phyloP scores from a whole-genome alignment of 2,113 vertebrate species.

The Hiodon alosoides region DNA sequence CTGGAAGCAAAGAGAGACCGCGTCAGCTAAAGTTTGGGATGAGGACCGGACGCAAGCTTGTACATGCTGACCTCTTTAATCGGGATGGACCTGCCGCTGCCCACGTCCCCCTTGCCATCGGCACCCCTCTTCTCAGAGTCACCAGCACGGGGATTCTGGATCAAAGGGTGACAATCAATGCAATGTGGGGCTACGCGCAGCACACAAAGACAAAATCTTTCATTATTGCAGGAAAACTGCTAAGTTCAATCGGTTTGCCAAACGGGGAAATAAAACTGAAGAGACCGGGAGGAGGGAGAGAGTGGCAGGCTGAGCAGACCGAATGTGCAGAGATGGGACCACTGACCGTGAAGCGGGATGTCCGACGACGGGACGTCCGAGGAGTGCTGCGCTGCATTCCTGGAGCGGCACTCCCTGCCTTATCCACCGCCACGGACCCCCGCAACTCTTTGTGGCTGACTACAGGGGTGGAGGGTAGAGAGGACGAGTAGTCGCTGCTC shows the following conservation, averaged over 20 bases:
- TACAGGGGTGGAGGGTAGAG: constrained; percentile 57
- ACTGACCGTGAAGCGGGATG: constrained; percentile 76
- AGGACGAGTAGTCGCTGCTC: constrained; percentile 51
- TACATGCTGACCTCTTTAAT: constrained; percentile 78
- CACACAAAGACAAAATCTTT: no score
- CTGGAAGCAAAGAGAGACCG: constrained; percentile 47
- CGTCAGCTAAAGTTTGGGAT: background rate
- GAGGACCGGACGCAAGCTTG: background rate
- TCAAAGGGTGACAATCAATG: constrained; percentile 38
- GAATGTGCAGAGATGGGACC: background rate
- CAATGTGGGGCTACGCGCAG: no score
- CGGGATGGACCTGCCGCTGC: constrained; percentile 68
- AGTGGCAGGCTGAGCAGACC: background rate
- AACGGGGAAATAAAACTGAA: background rate
- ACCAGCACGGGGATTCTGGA: constrained; percentile 79
- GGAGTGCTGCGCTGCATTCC: constrained; percentile 74
- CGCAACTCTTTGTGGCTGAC: constrained; percentile 81
- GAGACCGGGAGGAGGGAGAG: background rate
- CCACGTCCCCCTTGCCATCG: constrained; percentile 74
- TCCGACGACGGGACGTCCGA: constrained; percentile 61
- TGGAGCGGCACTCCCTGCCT: constrained; percentile 65
- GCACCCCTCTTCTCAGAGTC: constrained; percentile 79
- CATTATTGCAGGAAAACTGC: no score
- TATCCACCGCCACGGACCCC: constrained; percentile 59
- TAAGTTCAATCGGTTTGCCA: background rate